phyloP scores from a whole-genome alignment of 2,888 invertebrate genomes.

The Rhagium mordax region DNA sequence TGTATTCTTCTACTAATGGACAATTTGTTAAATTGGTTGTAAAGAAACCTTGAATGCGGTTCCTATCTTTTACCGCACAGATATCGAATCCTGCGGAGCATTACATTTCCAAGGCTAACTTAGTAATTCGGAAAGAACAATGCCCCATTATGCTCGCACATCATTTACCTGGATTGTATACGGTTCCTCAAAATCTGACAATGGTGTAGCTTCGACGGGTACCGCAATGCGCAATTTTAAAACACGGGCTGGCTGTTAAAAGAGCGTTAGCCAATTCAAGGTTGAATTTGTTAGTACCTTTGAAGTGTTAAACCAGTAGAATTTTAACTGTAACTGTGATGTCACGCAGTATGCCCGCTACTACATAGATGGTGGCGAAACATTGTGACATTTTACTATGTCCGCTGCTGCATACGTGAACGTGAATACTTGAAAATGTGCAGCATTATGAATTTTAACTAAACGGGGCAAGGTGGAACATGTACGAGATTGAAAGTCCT shows the following conservation, averaged over 20 bases:
- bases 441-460: background rate
- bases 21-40: background rate
- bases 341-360: conserved; percentile 16
- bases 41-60: conserved; percentile 41
- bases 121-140: conserved; percentile 59
- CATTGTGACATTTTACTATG: background rate
- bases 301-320: conserved; percentile 15
- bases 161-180: conserved; percentile 51
- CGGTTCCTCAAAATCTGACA: conserved; percentile 32
- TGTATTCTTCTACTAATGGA: background rate
- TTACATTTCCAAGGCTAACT: conserved; percentile 56
- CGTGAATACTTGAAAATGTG: background rate
- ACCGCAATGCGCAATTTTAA: conserved; percentile 46
- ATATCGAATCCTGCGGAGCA: background rate
- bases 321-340: conserved; percentile 39
- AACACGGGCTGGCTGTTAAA: background rate
- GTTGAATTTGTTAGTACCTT: conserved; percentile 36
- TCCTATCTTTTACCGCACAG: conserved; percentile 33
- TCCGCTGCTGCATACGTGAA: background rate
- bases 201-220: conserved; percentile 24
- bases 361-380: background rate
- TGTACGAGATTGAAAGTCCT: too few relatives aligned
- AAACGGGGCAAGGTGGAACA: background rate
- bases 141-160: conserved; percentile 60
- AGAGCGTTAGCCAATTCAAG: conserved; percentile 34